These are phyloP conservation scores for Zaprionus vittiger DNA, from an alignment of 1,140 invertebrate genomes.

Conservation along the genomic window DNA sequence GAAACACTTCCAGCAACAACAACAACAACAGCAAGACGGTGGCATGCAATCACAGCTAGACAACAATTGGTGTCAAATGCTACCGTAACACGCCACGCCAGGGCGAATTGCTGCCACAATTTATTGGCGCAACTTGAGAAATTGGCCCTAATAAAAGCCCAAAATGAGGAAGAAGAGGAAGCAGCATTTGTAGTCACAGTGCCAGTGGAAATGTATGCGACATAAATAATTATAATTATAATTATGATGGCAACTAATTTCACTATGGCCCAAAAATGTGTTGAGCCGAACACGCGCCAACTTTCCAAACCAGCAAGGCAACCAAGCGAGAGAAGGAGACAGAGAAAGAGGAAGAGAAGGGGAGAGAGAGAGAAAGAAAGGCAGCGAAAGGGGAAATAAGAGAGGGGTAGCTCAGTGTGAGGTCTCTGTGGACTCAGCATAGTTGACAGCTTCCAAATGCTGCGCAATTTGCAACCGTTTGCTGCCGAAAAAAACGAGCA, in stretches of 20 bases:
- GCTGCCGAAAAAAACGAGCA: conserved; percentile 62
- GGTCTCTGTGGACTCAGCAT: conserved; percentile 24
- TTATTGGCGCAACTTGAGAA: conserved; percentile 44
- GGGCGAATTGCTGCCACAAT: conserved; percentile 53
- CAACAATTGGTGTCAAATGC: conserved; percentile 78
- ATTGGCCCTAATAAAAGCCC: conserved; percentile 32
- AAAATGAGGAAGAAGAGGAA: background rate
- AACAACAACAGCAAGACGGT: conserved; percentile 32
- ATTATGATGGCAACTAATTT: conserved; percentile 46
- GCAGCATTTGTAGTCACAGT: background rate
- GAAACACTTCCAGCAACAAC: conserved; percentile 35
- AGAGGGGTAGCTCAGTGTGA: background rate
- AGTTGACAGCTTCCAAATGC: conserved; percentile 42
- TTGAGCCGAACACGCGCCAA: conserved; percentile 17
- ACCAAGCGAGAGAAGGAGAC: no score
- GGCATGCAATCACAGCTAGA: conserved; percentile 60
- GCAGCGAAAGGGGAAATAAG: background rate
- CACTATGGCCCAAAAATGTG: conserved; percentile 27
- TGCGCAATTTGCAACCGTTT: conserved; percentile 75
- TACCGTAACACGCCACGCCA: conserved; percentile 70
- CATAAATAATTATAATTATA: conserved; percentile 32
- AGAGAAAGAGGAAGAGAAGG: background rate
- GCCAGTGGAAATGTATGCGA: background rate
- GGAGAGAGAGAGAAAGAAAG: background rate
- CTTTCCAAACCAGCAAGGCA: conserved; percentile 29